Conservation (phyloP, 2,113 vertebrate species). For the Rallus limicola region DNA sequence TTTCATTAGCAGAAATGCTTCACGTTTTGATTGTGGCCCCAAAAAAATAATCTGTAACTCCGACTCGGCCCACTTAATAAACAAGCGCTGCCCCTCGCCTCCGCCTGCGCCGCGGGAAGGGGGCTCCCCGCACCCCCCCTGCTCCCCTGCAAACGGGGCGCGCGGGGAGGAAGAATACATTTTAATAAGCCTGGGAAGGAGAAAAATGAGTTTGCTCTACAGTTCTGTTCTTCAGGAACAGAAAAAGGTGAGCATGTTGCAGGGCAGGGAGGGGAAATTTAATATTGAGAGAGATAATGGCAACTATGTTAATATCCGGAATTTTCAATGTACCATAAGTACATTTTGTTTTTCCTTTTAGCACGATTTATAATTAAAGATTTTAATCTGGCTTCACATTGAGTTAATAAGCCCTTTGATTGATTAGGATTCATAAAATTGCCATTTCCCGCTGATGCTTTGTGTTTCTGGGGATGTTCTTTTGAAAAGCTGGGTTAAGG, state of each 20-base stretch:
- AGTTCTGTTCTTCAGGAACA: conserved; percentile 77
- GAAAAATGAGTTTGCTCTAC: conserved; percentile 73
- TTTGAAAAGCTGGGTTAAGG: conserved; percentile 82
- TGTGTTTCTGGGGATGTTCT: conserved; percentile 83
- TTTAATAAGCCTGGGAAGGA: conserved; percentile 76
- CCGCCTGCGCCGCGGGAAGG: background rate
- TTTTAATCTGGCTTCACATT: conserved; percentile 89
- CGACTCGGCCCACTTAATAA: conserved; percentile 51
- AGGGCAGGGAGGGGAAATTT: conserved; percentile 70
- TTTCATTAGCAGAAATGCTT: conserved; percentile 62
- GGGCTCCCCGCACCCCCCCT: conserved; percentile 57
- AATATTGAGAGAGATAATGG: conserved; percentile 85
- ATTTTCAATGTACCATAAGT: conserved; percentile 85
- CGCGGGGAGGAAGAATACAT: conserved; percentile 44
- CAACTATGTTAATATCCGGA: conserved; percentile 87
- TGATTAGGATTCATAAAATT: conserved; percentile 89
- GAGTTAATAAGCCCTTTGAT: conserved; percentile 89
- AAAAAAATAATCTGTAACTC: background rate
- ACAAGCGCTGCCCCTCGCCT: conserved; percentile 8
- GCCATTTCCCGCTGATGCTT: conserved; percentile 85
- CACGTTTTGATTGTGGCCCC: conserved; percentile 26
- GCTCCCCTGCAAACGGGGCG: conserved; percentile 43
- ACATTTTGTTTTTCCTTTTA: conserved; percentile 89
- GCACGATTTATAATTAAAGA: conserved; percentile 89
- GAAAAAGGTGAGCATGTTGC: conserved; percentile 78